phyloP scores from a whole-genome alignment of 2,113 vertebrate species.

The Halichoerus grypus region DNA sequence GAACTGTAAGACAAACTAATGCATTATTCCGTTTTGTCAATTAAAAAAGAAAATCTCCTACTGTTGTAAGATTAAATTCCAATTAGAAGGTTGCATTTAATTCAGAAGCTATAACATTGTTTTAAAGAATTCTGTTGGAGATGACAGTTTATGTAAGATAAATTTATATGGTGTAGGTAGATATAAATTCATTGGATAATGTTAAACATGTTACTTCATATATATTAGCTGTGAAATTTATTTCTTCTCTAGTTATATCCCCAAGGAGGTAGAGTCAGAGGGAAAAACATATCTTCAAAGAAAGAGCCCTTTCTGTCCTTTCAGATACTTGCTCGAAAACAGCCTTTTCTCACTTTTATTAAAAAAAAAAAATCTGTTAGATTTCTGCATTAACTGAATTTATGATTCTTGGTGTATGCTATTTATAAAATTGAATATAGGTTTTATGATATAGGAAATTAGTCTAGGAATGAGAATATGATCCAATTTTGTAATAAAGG shows the following conservation, averaged over 20 bases:
- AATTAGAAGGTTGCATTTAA: constrained; percentile 92
- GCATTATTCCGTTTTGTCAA: constrained; percentile 93
- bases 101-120: constrained; percentile 87
- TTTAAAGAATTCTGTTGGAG: constrained; percentile 93
- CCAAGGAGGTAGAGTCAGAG: constrained; percentile 80
- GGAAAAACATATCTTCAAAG: constrained; percentile 75
- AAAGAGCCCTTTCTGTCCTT: constrained; percentile 80
- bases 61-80: constrained; percentile 92
- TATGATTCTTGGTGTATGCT: constrained; percentile 76
- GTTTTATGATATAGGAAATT: constrained; percentile 83
- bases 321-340: constrained; percentile 66
- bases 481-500: constrained; percentile 69
- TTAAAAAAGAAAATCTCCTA: constrained; percentile 89
- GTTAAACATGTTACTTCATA: constrained; percentile 86
- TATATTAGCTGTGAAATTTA: constrained; percentile 88
- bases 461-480: constrained; percentile 68
- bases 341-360: constrained; percentile 78
- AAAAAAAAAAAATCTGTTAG: constrained; percentile 71
- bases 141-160: constrained; percentile 90
- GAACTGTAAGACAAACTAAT: constrained; percentile 90
- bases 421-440: constrained; percentile 81
- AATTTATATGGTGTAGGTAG: constrained; percentile 87
- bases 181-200: constrained; percentile 88
- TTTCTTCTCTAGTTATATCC: constrained; percentile 84
- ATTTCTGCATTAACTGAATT: constrained; percentile 72